Base-by-base conservation (phyloP, 2,888 invertebrate genomes). In the Punctoribates punctum region DNA sequence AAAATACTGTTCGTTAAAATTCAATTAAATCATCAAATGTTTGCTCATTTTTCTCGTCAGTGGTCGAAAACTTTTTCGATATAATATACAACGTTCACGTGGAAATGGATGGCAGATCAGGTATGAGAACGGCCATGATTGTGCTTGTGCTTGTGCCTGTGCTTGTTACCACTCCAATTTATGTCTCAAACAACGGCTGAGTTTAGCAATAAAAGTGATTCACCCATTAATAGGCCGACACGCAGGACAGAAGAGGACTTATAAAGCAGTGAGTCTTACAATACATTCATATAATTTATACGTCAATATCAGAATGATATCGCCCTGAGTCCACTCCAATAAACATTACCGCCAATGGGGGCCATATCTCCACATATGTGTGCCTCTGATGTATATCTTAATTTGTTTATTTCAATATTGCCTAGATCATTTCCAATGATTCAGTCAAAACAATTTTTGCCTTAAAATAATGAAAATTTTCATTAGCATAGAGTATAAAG, bases 11-110 rank as follows among this genome's bases (percentile, higher is more conserved):
- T 42, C 8, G 42, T 42, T 42, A 42, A 13, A 13, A 13, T 42
- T 42, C 42, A 42, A 42, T 42, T 42, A 42, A 42, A 42, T 42
- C 11, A 34, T 34, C 42, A 13, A 42, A 42, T 13, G 6, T 42
- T 42, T 27, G 1, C 23, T 57, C 4, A 8, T 25, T 25, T 25
- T 9, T 29, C 9, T 29, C 25, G 25, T 17, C 17, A 70, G 90
- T 96, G 51, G 96, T 96, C n/a, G 96, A 96, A 86, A 93, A 96
- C 83, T 96, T 96, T 87, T 96, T 95, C 84, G 93, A 96, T 83
- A 96, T 96, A 79, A 96, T 96, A 83, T 95, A 95, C 86, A 92
- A 91, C 73, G 94, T 96, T 20, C 96, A 96, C 84, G 95, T 96
- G 75, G 95, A 94, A 83, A 88, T 94, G 82, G 94, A 95, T 84